Conservation (phyloP, 2,888 invertebrate species). For the Acleris sparsana region DNA sequence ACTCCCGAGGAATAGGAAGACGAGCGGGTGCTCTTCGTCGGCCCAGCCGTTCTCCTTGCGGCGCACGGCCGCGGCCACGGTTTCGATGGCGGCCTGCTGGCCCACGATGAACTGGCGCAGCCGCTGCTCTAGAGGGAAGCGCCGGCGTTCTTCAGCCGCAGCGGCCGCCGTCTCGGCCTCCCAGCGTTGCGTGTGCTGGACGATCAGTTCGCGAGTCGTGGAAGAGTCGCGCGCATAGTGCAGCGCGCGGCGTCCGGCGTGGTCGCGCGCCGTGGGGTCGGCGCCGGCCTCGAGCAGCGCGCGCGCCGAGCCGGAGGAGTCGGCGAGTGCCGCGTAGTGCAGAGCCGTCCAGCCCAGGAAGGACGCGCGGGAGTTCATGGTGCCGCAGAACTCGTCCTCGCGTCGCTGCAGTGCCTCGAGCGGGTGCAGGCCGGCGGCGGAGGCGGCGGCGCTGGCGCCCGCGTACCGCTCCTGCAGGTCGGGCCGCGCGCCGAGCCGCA, state of each 20-base stretch:
- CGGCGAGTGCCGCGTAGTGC: slow-evolving; percentile 93
- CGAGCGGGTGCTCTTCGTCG: slow-evolving; percentile 95
- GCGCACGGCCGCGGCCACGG: slow-evolving; percentile 92
- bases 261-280: slow-evolving; percentile 89
- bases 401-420: slow-evolving; percentile 87
- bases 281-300: slow-evolving; percentile 89
- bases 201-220: slow-evolving; percentile 84
- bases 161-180: slow-evolving; percentile 82
- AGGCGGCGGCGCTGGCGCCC: slow-evolving; percentile 86
- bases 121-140: slow-evolving; percentile 92
- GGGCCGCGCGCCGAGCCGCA: slow-evolving; percentile 91
- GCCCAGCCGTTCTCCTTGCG: slow-evolving; percentile 97
- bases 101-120: slow-evolving; percentile 93
- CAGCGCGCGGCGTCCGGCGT: slow-evolving; percentile 87
- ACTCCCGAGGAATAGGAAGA: slow-evolving; percentile 95
- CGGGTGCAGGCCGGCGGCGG: slow-evolving; percentile 87
- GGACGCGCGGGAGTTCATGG: slow-evolving; percentile 87
- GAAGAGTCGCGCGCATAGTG: slow-evolving; percentile 88
- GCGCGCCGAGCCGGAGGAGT: slow-evolving; percentile 85
- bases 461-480: slow-evolving; percentile 90
- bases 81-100: slow-evolving; percentile 91
- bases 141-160: slow-evolving; percentile 90
- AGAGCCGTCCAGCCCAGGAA: slow-evolving; percentile 94
- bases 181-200: slow-evolving; percentile 76
- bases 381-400: slow-evolving; percentile 92